phyloP scores from a whole-genome alignment of 2,888 invertebrate genomes.

The Mythimna impura region DNA sequence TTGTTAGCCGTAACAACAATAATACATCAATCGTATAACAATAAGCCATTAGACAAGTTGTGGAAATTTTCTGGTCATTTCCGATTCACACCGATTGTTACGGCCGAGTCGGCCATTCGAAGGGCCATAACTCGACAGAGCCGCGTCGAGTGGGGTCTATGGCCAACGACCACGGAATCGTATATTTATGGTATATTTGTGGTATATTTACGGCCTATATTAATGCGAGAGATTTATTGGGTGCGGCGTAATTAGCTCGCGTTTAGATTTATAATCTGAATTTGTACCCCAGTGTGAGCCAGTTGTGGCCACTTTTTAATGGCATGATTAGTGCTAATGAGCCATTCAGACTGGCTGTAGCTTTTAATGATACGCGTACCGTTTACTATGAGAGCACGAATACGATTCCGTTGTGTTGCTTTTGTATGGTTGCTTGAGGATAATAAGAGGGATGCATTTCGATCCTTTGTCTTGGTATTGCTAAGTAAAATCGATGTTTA shows the following conservation, averaged over 20 bases:
- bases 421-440: conserved; percentile 33
- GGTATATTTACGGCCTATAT: conserved; percentile 86
- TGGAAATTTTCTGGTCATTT: conserved; percentile 90
- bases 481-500: conserved; percentile 82
- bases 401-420: conserved; percentile 26
- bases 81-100: conserved; percentile 89
- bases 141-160: conserved; percentile 87
- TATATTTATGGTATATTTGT: conserved; percentile 84
- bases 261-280: conserved; percentile 80
- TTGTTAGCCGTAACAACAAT: conserved; percentile 77
- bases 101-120: conserved; percentile 79
- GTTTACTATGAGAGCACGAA: conserved; percentile 36
- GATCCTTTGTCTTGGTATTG: conserved; percentile 49
- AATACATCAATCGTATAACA: conserved; percentile 83
- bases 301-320: conserved; percentile 71
- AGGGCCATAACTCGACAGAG: conserved; percentile 82
- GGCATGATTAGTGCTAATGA: conserved; percentile 75
- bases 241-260: conserved; percentile 85
- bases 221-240: conserved; percentile 84
- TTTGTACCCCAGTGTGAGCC: conserved; percentile 62
- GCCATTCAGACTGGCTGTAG: conserved; percentile 68
- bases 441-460: conserved; percentile 52
- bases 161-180: conserved; percentile 83
- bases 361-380: conserved; percentile 62
- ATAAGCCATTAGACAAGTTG: conserved; percentile 89